Evolutionary conservation across 1,140 invertebrate species (phyloP), one percentile per base, ranked within the genome.

Genomic region (Drosophila repleta): DNA sequence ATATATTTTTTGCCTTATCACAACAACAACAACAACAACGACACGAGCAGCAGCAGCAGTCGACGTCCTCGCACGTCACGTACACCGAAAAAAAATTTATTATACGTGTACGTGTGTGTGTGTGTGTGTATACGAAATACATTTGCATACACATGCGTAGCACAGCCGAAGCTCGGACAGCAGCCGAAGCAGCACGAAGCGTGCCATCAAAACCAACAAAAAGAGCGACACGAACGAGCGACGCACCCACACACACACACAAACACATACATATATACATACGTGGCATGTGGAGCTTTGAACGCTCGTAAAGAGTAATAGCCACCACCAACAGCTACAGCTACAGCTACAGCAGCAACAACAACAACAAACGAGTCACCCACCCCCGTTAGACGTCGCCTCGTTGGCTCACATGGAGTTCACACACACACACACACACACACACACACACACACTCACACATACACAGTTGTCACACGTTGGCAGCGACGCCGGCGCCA

Each of bases 81-180:
- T 90, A 90, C 70, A 87, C 82, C 74, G 69, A 85, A 84, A 84
- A 84, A 84, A 84, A 85, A 87, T 76, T 55, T 78, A 67, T 77
- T 65, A 57, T 66, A 65, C 70, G 46, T 76, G 41, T 48, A 43
- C 39, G 10, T 64, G 51, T 70, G 41, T 64, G 51, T 63, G 17
- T 65, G 32, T 68, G 56, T 6, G 67, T 63, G 82, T 79, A 82
- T 75, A 66, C 76, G 76, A 89, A 88, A 87, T 74, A 82, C 64
- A 88, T 88, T 81, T 90, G 77, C 85, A 89, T 89, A 89, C 81
- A 81, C 76, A 87, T 87, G 82, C 82, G 82, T 82, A 87, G 52
- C 63, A 52, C 37, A 73, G 70, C 62, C 79, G 76, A 77, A 56
- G 56, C 41, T 37, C 57, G 32, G 63, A 51, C 60, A 46, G 17